These are phyloP conservation scores for Papilio elwesi DNA, from an alignment of 2,888 invertebrate species.

Conservation along the genomic window DNA sequence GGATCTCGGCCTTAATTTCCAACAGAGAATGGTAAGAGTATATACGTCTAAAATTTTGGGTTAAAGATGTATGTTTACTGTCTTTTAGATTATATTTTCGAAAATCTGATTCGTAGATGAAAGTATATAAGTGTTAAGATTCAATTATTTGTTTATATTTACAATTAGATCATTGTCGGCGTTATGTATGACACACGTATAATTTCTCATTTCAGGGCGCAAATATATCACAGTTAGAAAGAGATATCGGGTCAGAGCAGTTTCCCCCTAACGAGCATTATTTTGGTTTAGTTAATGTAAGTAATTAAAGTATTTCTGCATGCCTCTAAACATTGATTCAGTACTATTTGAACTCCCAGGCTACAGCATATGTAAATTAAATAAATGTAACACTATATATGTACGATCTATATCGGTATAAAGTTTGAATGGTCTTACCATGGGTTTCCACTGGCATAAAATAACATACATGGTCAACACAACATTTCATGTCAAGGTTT, in stretches of 20 bases:
- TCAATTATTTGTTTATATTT: slow-evolving; percentile 36
- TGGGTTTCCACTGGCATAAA: no score
- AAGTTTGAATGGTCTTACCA: neutral
- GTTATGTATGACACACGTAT: slow-evolving; percentile 17
- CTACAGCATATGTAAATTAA: neutral
- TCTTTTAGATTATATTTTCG: neutral
- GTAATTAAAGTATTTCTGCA: slow-evolving; percentile 62
- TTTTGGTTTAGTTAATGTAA: slow-evolving; percentile 99
- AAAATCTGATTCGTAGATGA: neutral
- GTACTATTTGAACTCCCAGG: neutral
- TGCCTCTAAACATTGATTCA: neutral
- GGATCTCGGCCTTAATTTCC: slow-evolving; percentile 84
- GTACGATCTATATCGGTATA: slow-evolving; percentile 8
- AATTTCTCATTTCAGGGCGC: slow-evolving; percentile 89
- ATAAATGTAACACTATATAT: slow-evolving; percentile 14
- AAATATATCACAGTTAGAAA: slow-evolving; percentile 99
- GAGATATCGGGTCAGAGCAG: slow-evolving; percentile 99
- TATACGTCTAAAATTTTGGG: slow-evolving; percentile 52
- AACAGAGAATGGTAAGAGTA: slow-evolving; percentile 82
- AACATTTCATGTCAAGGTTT: no score
- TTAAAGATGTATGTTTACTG: slow-evolving; percentile 46
- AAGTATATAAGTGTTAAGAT: slow-evolving; percentile 13
- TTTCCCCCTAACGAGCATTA: slow-evolving; percentile 99
- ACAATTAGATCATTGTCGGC: slow-evolving; percentile 23
- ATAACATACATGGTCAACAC: no score